Base-by-base conservation (phyloP, 2,888 invertebrate species). In the Dryococelus australis region DNA sequence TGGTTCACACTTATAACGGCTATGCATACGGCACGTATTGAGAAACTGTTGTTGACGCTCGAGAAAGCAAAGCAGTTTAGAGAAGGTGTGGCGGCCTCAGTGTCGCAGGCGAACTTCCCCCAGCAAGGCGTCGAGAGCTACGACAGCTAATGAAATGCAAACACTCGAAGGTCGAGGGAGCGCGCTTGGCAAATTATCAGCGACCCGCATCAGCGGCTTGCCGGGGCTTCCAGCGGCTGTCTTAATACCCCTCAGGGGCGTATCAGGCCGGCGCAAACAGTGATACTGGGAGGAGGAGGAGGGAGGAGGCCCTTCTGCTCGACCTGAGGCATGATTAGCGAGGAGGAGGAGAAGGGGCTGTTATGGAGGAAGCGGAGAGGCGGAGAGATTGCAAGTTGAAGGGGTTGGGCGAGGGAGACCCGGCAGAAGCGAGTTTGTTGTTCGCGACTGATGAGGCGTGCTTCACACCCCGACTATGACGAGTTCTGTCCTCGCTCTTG, bases 101-200 rank as follows among this genome's bases (percentile, higher is more conserved):
- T 65, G 24, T 20, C 24, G 1, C 65, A 65, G n/a, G 16, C 65
- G 20, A 65, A 8, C 13, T 6, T 24, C 10, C 24, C 20, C 65
- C 65, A 6, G 65, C 8, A 8, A 24, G 65, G 65, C 8, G 65
- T 9, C n/a, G 65, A 2, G 65, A n/a, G 24, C 12, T 12, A 3
- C 65, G 65, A 65, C 65, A 65, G 65, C 65, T 65, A 65, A 65
- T 65, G 65, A 65, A 65, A 65, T n/a, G 65, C 65, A 65, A 65
- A 65, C 65, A 65, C 20, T 20, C 24, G 65, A 20, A 65, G 65
- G 65, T 8, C 16, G 12, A 47, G n/a, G 65, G 65, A 1, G 65
- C 65, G 65, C 65, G 65, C n/a, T 65, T 20, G 65, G 65, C 65
- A 65, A 65, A 65, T 65, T n/a, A 65, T 65, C 65, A n/a, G 65